Conservation (phyloP, 1,140 invertebrate genomes). For the Sweltsa coloradensis region DNA sequence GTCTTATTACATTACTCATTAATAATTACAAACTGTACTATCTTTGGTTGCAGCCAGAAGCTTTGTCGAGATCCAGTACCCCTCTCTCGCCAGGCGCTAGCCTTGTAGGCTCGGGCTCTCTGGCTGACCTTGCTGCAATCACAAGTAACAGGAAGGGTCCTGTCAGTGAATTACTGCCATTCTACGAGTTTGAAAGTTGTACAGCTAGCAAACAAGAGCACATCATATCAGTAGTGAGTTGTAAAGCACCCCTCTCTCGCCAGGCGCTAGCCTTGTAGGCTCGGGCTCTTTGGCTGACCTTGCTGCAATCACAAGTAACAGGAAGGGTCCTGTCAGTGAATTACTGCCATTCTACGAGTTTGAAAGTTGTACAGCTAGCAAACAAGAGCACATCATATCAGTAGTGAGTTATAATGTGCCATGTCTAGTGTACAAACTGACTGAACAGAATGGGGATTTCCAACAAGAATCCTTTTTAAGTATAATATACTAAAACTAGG, state of each 20-base stretch:
- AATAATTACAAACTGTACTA: background rate
- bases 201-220: slow-evolving; percentile 78
- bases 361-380: slow-evolving; percentile 74
- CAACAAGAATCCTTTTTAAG: too few relatives aligned
- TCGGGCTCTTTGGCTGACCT: slow-evolving; percentile 35
- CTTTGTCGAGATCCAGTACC: slow-evolving; percentile 66
- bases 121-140: slow-evolving; percentile 36
- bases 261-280: slow-evolving; percentile 37
- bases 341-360: slow-evolving; percentile 62
- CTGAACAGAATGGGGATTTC: too few relatives aligned
- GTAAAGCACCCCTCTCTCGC: slow-evolving; percentile 72
- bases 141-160: slow-evolving; percentile 14
- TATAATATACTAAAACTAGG: too few relatives aligned
- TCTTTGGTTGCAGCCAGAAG: slow-evolving; percentile 49
- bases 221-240: slow-evolving; percentile 64
- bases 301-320: slow-evolving; percentile 24
- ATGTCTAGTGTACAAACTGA: too few relatives aligned
- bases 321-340: slow-evolving; percentile 5
- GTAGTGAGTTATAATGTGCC: too few relatives aligned
- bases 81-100: slow-evolving; percentile 59
- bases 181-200: slow-evolving; percentile 69
- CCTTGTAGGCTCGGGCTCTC: slow-evolving; percentile 29
- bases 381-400: slow-evolving; percentile 74
- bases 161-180: slow-evolving; percentile 40
- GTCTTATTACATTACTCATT: background rate